Base-by-base conservation (phyloP, 2,113 vertebrate species). In the Cebidichthys violaceus region DNA sequence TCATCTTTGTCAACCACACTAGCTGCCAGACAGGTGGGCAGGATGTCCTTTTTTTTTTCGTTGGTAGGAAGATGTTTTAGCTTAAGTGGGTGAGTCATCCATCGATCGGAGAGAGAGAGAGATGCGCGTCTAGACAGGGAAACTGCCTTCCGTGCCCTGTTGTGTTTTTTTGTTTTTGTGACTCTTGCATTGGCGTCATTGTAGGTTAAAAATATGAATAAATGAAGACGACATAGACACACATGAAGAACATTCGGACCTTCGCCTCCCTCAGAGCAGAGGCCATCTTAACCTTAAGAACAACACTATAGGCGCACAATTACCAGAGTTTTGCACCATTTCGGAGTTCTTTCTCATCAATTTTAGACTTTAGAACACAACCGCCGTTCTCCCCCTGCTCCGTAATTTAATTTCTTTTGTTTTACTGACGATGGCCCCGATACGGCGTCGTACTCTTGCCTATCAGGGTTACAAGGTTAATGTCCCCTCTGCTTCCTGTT, bases 1-100 rank as follows among this genome's bases (percentile, higher is more conserved):
- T 99, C 92, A 97, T 99, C 50, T 96, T 98, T 1, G 95, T 97
- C 0, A 92, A 96, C 84, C 96, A 95, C 82, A 96, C 94, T 2
- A 95, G 90, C 90, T 90, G 68, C 57, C 89, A 95, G 88, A 91
- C 94, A 84, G 95, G 95, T 96, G 83, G 47, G 79, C 24, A 29
- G n/a, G n/a, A 33, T 6, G 5, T 15, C 18, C n/a, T 27, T 70
- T 35, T 68, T 0, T 62, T 24, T 20, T 47, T 47, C 6, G 45
- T 52, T 78, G n/a, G 29, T 3, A 20, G 37, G 14, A 15, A 54
- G 20, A 29, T 41, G 17, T 18, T 62, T 35, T 8, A 0, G 22
- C 41, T 13, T 11, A 4, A 15, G 37, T 35, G 37, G 33, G 13
- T 14, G 39, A 60, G n/a, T 54, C 33, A 2, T 72, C 11, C n/a